These are phyloP conservation scores for Pantherophis vulpinus DNA, from an alignment of 2,797 vertebrate genomes.

Conservation along the genomic window DNA sequence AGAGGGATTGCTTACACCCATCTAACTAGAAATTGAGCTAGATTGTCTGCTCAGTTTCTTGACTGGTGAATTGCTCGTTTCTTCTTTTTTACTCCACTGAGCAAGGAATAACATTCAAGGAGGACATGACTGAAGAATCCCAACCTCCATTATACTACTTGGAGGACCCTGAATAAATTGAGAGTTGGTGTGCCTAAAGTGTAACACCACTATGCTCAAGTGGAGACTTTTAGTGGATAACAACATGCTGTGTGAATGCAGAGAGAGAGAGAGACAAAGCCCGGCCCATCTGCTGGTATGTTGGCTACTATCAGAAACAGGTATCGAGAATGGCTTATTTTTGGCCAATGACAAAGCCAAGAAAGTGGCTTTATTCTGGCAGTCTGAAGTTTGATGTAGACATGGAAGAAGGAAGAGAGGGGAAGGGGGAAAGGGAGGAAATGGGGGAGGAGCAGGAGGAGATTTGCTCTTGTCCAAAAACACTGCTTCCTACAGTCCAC, in stretches of 20 bases:
- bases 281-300: neutral
- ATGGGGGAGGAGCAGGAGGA: neutral
- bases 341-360: neutral
- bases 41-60: neutral
- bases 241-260: neutral
- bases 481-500: neutral
- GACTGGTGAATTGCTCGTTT: neutral
- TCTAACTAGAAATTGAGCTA: neutral
- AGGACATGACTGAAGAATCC: neutral
- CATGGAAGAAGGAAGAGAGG: neutral
- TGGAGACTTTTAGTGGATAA: neutral
- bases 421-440: fast-evolving
- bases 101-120: neutral
- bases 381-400: neutral
- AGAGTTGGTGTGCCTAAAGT: neutral
- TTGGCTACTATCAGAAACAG: neutral
- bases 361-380: neutral
- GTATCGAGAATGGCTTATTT: neutral
- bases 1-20: neutral
- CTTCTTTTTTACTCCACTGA: neutral
- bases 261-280: neutral
- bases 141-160: neutral
- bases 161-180: neutral
- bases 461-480: neutral
- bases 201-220: neutral